A percentile compares a stretch with the other conserved stretches of the same genome.
Evolutionary conservation across 2,113 vertebrate species (phyloP).

Genomic region (Nyctibius bracteatus): DNA sequence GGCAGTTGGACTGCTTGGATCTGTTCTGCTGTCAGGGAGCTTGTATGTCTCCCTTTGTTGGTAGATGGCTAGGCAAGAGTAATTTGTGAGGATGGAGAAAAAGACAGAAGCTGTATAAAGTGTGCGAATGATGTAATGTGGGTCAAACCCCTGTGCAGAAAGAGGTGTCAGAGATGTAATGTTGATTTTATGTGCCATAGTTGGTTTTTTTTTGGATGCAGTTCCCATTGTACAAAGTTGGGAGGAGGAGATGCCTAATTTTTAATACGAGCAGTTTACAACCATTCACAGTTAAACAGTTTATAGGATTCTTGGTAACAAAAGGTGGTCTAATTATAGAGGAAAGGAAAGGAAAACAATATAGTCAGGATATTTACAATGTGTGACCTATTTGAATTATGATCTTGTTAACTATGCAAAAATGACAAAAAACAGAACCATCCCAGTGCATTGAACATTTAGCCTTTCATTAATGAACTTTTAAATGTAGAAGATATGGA

Average conservation of each 20-base stretch:
- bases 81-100: not conserved
- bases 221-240: not conserved
- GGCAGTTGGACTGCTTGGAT: not conserved
- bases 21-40: not conserved
- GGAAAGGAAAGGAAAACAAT: constrained; percentile 66
- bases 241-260: constrained; percentile 49
- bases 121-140: not conserved
- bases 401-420: constrained; percentile 73
- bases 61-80: not conserved
- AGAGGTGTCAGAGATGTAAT: not conserved
- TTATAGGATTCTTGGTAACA: constrained; percentile 72
- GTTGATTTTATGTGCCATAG: constrained; percentile 45
- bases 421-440: constrained; percentile 75
- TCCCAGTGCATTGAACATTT: constrained; percentile 63
- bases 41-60: not conserved
- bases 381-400: constrained; percentile 76
- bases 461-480: constrained; percentile 70
- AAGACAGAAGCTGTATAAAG: not conserved
- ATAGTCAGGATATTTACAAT: constrained; percentile 73
- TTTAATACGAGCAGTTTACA: constrained; percentile 74
- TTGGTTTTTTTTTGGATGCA: not conserved
- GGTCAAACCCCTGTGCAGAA: constrained; percentile 10
- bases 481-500: constrained; percentile 50
- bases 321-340: constrained; percentile 72
- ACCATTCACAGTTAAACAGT: constrained; percentile 65